phyloP scores from a whole-genome alignment of 2,797 vertebrate species.

The Catostomus latipinnis region DNA sequence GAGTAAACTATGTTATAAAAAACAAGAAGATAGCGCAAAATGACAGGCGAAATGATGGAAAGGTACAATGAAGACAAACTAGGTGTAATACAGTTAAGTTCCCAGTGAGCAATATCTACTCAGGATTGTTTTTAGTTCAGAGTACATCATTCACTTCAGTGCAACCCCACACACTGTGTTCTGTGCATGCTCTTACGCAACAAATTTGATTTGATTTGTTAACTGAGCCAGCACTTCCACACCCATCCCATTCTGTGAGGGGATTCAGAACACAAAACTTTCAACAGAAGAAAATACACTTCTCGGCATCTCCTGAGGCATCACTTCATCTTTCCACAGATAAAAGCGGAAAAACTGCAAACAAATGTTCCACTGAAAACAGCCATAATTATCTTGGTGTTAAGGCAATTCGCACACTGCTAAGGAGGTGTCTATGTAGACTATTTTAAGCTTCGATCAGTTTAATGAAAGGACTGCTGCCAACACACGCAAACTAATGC shows the following conservation, averaged over 20 bases:
- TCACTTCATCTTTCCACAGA: constrained; percentile 52
- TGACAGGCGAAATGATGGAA: constrained; percentile 21
- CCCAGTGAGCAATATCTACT: constrained; percentile 42
- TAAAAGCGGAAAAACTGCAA: constrained; percentile 51
- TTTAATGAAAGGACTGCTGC: constrained; percentile 55
- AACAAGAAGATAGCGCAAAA: constrained; percentile 4
- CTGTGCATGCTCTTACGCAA: constrained; percentile 33
- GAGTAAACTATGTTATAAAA: constrained; percentile 30
- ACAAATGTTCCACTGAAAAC: constrained; percentile 50
- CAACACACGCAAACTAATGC: constrained; percentile 47
- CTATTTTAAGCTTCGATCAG: constrained; percentile 58
- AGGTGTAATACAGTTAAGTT: constrained; percentile 41
- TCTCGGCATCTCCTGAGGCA: constrained; percentile 48
- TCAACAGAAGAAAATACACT: constrained; percentile 52
- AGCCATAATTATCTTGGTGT: constrained; percentile 55
- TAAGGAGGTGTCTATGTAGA: constrained; percentile 30
- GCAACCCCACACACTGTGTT: constrained; percentile 16
- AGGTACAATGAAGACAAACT: constrained; percentile 32
- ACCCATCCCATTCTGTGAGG: constrained; percentile 14
- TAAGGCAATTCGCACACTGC: constrained; percentile 42
- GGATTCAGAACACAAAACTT: constrained; percentile 47
- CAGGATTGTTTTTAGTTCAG: constrained; percentile 16
- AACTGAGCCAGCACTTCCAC: constrained; percentile 19
- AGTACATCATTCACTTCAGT: constrained; percentile 18
- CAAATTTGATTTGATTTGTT: constrained; percentile 42